Conservation (phyloP, 2,113 vertebrate genomes). For the Suricata suricatta region DNA sequence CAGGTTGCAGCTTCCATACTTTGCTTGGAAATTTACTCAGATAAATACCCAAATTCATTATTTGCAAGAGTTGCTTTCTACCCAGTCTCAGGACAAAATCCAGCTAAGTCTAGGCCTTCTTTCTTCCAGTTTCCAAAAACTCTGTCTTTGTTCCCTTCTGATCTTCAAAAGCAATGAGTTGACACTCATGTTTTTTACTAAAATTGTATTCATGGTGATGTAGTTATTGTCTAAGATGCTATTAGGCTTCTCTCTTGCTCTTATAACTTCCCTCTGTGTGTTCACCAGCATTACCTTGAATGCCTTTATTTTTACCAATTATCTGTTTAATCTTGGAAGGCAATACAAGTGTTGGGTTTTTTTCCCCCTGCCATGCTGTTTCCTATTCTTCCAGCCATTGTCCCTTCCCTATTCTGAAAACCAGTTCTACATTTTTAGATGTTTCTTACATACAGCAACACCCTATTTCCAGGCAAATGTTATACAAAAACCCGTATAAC, state of each 20-base stretch:
- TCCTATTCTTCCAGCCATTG: background rate
- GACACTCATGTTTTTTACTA: background rate
- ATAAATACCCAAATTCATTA: background rate
- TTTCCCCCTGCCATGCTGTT: background rate
- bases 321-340: background rate
- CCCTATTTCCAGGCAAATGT: background rate
- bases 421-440: background rate
- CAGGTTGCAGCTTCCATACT: background rate
- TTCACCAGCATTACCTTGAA: background rate
- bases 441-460: background rate
- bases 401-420: background rate
- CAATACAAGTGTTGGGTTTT: background rate
- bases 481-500: background rate
- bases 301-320: background rate
- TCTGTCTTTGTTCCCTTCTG: background rate
- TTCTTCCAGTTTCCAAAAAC: background rate
- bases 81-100: background rate
- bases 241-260: rapidly evolving
- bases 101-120: background rate
- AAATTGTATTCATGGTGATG: background rate
- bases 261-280: background rate
- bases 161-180: background rate
- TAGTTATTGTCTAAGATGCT: background rate
- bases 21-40: background rate
- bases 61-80: background rate